phyloP scores from a whole-genome alignment of 2,888 invertebrate genomes.

The Macroteleia sp. region DNA sequence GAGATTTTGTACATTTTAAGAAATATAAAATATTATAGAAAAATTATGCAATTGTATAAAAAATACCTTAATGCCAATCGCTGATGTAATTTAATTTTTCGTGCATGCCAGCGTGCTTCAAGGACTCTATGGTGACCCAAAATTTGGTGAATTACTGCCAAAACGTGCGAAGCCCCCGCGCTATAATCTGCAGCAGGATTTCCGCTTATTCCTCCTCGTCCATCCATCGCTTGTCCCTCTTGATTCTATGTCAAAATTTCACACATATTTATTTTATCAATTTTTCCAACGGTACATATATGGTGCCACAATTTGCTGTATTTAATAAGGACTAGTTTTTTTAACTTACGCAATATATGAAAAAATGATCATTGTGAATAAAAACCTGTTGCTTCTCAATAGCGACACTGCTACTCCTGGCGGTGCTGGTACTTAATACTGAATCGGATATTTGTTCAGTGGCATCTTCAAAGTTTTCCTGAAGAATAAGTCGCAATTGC shows the following conservation, averaged over 20 bases:
- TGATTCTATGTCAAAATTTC: slow-evolving; percentile 73
- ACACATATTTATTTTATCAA: neutral
- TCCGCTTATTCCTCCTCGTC: slow-evolving; percentile 88
- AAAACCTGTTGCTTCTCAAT: slow-evolving; percentile 73
- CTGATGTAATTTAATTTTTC: slow-evolving; percentile 95
- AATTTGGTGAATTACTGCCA: slow-evolving; percentile 98
- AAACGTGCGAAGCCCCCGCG: slow-evolving; percentile 97
- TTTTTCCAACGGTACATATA: no score
- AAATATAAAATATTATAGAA: no score
- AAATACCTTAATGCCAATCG: slow-evolving; percentile 90
- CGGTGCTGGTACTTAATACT: slow-evolving; percentile 63
- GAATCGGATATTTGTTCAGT: slow-evolving; percentile 72
- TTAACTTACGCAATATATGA: no score
- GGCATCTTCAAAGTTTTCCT: slow-evolving; percentile 87
- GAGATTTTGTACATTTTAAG: no score
- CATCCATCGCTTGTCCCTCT: slow-evolving; percentile 85
- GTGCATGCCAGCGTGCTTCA: slow-evolving; percentile 97
- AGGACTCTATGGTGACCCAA: slow-evolving; percentile 96
- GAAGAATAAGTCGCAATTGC: slow-evolving; percentile 89
- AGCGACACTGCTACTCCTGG: slow-evolving; percentile 59
- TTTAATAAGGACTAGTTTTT: no score
- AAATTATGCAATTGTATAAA: no score
- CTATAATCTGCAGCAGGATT: slow-evolving; percentile 98
- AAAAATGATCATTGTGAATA: no score
- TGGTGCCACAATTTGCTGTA: no score